These are phyloP conservation scores for Dromaius novaehollandiae DNA, from an alignment of 2,113 vertebrate species.

Conservation along the genomic window DNA sequence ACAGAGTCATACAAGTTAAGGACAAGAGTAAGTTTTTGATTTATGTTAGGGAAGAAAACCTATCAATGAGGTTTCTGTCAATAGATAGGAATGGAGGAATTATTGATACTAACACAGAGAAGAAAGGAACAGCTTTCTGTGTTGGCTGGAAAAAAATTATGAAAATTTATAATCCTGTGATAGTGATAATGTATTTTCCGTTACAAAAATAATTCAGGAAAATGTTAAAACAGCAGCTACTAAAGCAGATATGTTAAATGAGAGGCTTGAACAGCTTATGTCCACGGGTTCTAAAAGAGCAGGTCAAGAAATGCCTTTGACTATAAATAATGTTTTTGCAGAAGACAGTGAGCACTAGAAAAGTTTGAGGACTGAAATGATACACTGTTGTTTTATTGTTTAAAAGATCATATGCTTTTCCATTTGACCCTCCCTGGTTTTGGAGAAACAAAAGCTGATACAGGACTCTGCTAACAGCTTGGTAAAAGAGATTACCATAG, in stretches of 20 bases:
- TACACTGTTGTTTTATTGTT: background rate
- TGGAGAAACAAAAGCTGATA: background rate
- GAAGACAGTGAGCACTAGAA: background rate
- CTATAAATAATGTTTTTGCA: slow-evolving; percentile 28
- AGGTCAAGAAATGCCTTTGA: background rate
- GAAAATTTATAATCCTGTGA: background rate
- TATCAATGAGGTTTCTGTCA: background rate
- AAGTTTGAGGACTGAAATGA: slow-evolving; percentile 10
- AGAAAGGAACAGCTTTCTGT: background rate
- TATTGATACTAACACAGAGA: background rate
- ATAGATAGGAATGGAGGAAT: background rate
- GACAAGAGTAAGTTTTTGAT: background rate
- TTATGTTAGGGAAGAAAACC: background rate
- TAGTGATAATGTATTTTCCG: slow-evolving; percentile 39
- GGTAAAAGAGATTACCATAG: background rate
- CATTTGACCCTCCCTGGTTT: background rate
- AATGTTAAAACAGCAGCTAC: slow-evolving; percentile 30
- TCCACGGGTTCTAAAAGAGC: slow-evolving; percentile 18
- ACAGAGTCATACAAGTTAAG: background rate
- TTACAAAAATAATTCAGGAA: slow-evolving; percentile 44
- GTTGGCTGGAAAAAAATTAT: background rate
- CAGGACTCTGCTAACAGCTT: background rate
- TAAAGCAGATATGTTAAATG: slow-evolving; percentile 28
- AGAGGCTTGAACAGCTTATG: slow-evolving; percentile 22
- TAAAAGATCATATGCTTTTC: background rate